Percentiles rank a stretch among this genome's conserved stretches.
Conservation (phyloP, 2,113 vertebrate genomes). For the Chaetura pelagica region DNA sequence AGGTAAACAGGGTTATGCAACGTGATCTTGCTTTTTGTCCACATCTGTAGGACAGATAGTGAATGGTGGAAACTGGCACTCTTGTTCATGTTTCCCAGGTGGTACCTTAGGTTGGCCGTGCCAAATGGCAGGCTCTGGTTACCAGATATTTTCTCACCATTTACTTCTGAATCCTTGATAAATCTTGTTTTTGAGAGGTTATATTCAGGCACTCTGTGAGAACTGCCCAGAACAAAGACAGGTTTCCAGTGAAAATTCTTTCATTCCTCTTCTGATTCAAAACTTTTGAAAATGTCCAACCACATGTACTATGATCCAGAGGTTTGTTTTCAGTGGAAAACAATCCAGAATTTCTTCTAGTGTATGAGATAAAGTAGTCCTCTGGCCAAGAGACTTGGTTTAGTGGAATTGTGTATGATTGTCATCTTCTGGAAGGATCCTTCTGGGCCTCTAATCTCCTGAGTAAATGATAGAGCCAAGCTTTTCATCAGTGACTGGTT, state of each 20-base stretch:
- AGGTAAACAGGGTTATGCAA: neutral
- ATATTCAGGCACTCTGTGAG: neutral
- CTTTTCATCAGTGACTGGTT: neutral
- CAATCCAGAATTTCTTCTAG: neutral
- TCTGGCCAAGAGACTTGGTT: neutral
- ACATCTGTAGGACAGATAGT: neutral
- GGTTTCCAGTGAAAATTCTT: neutral
- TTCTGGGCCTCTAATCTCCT: neutral
- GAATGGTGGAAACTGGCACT: neutral
- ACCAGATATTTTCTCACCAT: neutral
- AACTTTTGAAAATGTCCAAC: neutral
- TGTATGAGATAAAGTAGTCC: neutral
- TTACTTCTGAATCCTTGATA: neutral
- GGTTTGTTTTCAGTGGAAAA: neutral
- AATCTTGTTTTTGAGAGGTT: neutral
- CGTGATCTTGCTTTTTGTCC: neutral
- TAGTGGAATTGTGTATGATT: neutral
- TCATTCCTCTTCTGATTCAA: neutral
- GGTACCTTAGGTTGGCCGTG: neutral
- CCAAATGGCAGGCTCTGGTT: neutral
- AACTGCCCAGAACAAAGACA: neutral
- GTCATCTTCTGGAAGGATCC: neutral
- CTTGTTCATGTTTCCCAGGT: neutral
- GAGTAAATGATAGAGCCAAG: neutral
- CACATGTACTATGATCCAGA: accelerated